A percentile compares a stretch with the other conserved stretches of the same genome.
phyloP scores from a whole-genome alignment of 1,140 invertebrate species.

The Caenorhabditis latens region DNA sequence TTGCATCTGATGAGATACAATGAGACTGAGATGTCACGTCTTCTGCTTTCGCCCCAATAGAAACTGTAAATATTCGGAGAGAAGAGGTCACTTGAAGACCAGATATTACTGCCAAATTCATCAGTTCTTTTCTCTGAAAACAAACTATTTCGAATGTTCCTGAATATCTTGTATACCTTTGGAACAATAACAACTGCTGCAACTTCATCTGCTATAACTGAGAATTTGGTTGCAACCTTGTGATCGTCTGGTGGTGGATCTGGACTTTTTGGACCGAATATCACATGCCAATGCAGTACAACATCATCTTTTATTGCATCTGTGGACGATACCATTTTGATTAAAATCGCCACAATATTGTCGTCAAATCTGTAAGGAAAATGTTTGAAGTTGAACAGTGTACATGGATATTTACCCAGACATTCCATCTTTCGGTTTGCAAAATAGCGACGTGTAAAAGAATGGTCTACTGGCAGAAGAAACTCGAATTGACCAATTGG shows the following conservation, averaged over 20 bases:
- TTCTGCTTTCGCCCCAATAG: conserved; percentile 89
- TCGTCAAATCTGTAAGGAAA: conserved; percentile 10
- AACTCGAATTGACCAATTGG: conserved; percentile 61
- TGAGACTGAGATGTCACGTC: conserved; percentile 94
- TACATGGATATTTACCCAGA: conserved; percentile 3
- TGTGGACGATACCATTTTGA: conserved; percentile 56
- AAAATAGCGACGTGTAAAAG: conserved; percentile 62
- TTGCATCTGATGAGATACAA: conserved; percentile 94
- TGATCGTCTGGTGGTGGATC: conserved; percentile 45
- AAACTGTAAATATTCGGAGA: conserved; percentile 95
- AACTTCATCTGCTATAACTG: conserved; percentile 59
- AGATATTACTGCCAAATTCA: conserved; percentile 94
- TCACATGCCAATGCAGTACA: conserved; percentile 40
- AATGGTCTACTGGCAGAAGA: conserved; percentile 59
- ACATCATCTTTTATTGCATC: conserved; percentile 33
- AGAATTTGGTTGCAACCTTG: conserved; percentile 57
- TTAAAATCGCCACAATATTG: conserved; percentile 44
- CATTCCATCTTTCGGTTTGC: conserved; percentile 58
- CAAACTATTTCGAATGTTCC: neutral
- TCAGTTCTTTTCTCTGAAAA: conserved; percentile 70
- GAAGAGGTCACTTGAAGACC: conserved; percentile 92
- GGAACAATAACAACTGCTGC: conserved; percentile 64
- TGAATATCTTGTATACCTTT: conserved; percentile 28
- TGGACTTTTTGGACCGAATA: neutral
- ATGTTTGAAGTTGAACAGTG: neutral